Conservation (phyloP, 2,113 vertebrate species). For the Excalfactoria chinensis region DNA sequence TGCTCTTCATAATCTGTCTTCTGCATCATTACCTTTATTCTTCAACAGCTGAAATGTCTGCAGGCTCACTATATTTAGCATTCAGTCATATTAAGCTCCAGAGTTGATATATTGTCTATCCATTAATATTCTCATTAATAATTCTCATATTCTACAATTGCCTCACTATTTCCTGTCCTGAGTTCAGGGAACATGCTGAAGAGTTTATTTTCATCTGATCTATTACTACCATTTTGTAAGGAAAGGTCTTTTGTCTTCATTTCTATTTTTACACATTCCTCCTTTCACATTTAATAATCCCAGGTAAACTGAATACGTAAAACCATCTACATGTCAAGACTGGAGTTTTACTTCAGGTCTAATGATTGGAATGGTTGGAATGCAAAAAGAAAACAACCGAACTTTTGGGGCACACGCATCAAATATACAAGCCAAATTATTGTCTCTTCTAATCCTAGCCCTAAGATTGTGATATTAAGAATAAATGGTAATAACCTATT, state of each 20-base stretch:
- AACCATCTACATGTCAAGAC: not conserved
- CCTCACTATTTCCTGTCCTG: not conserved
- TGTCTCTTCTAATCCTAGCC: not conserved
- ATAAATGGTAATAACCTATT: not conserved
- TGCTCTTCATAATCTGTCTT: not conserved
- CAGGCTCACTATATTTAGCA: not conserved
- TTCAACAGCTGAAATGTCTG: not conserved
- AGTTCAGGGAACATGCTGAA: not conserved
- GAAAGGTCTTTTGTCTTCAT: not conserved
- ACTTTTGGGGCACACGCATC: not conserved
- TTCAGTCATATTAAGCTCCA: not conserved
- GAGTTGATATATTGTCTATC: not conserved
- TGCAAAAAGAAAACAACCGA: not conserved
- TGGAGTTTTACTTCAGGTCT: not conserved
- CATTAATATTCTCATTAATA: not conserved
- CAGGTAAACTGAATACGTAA: not conserved
- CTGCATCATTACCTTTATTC: not conserved
- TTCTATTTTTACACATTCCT: not conserved
- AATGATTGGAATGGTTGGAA: not conserved
- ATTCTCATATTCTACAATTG: not conserved
- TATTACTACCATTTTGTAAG: not conserved
- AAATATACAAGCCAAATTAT: not conserved
- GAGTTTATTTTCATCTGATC: not conserved
- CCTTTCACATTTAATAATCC: not conserved
- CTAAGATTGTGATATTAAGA: not conserved